Evolutionary conservation across 2,797 vertebrate genomes (phyloP).

Genomic region (Botia almorhae): DNA sequence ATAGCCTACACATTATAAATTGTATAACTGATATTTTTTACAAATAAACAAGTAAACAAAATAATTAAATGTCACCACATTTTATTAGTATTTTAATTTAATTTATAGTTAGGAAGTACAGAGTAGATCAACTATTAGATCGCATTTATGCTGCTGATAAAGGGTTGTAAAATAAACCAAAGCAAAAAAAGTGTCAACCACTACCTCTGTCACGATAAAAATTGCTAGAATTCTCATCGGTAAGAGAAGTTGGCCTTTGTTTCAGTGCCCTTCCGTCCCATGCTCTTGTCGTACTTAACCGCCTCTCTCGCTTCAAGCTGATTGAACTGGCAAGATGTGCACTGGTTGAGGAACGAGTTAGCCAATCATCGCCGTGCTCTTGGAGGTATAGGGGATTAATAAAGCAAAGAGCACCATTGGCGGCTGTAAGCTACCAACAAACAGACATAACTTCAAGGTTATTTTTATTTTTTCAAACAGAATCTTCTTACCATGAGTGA

Average conservation of each 20-base stretch:
- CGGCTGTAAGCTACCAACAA: conserved; percentile 68
- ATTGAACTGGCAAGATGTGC: conserved; percentile 39
- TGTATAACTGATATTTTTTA: no score
- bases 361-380: conserved; percentile 82
- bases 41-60: no score
- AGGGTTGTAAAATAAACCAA: background rate
- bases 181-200: background rate
- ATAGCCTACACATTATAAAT: no score
- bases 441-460: background rate
- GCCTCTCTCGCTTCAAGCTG: conserved; percentile 68
- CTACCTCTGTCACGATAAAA: conserved; percentile 45
- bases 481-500: background rate
- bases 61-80: no score
- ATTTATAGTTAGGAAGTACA: no score
- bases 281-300: conserved; percentile 73
- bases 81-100: no score
- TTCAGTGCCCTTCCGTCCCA: conserved; percentile 79
- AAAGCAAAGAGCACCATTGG: conserved; percentile 78
- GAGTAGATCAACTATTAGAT: no score
- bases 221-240: conserved; percentile 52
- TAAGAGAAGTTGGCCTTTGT: conserved; percentile 69
- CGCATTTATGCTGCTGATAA: no score
- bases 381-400: conserved; percentile 85
- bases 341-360: conserved; percentile 57
- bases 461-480: background rate